Percentiles rank a stretch among this genome's conserved stretches.
Evolutionary conservation across 2,113 vertebrate species (phyloP).

Genomic region (Gnathonemus echidnorhynchus): DNA sequence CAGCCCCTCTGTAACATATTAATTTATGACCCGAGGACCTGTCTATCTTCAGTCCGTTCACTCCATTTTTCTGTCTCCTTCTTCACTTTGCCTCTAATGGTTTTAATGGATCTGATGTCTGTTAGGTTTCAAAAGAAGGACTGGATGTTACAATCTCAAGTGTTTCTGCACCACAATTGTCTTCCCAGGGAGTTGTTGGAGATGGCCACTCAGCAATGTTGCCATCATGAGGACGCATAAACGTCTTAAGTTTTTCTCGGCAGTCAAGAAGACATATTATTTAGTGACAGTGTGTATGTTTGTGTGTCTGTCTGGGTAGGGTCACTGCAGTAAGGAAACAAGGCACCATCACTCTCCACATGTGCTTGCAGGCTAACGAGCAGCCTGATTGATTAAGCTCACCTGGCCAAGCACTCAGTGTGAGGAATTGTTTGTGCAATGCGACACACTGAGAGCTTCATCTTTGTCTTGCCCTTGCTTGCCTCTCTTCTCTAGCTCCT

Average conservation of each 20-base stretch:
- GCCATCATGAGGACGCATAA: not conserved
- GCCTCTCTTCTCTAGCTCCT: not conserved
- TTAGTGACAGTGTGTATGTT: not conserved
- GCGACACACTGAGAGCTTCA: not conserved
- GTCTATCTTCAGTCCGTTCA: not conserved
- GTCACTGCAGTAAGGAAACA: not conserved
- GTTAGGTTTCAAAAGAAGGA: not conserved
- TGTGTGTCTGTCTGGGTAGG: not conserved
- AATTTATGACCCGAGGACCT: not conserved
- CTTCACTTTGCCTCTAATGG: constrained; percentile 21
- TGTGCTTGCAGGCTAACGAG: not conserved
- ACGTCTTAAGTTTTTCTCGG: not conserved
- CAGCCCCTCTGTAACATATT: not conserved
- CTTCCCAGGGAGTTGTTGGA: not conserved
- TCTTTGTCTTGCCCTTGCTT: not conserved
- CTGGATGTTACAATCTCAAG: not conserved
- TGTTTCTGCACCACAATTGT: not conserved
- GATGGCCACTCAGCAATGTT: not conserved
- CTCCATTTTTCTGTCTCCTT: constrained; percentile 11
- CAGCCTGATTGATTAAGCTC: not conserved
- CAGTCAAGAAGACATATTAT: not conserved
- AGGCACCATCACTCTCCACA: not conserved
- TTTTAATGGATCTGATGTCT: constrained; percentile 20
- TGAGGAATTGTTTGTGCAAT: not conserved
- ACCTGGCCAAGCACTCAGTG: too few species aligned